A percentile compares a stretch with the other conserved stretches of the same genome.
phyloP scores from a whole-genome alignment of 2,113 vertebrate genomes.

The Sciurus niger region DNA sequence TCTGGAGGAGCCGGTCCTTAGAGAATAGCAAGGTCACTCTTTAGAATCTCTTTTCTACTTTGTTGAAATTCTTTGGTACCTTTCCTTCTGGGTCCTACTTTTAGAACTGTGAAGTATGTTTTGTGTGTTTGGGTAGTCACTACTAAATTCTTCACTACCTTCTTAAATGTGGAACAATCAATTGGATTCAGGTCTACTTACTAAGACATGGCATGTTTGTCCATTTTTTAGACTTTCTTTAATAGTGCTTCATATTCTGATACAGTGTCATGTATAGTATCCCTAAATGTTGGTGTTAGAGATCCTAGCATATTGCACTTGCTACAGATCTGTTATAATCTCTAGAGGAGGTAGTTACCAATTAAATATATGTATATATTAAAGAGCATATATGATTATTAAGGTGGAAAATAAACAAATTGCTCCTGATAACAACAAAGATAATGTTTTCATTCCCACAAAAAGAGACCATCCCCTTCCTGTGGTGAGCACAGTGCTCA shows the following conservation, averaged over 20 bases:
- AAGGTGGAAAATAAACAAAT: constrained; percentile 54
- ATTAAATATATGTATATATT: constrained; percentile 14
- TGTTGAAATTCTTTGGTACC: constrained; percentile 7
- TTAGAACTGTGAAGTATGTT: constrained; percentile 36
- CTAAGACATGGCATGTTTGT: not conserved
- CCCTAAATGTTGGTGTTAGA: constrained; percentile 19
- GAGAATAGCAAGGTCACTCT: not conserved
- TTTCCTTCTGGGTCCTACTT: constrained; percentile 37
- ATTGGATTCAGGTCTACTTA: constrained; percentile 29
- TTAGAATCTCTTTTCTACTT: not conserved
- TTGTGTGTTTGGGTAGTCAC: not conserved
- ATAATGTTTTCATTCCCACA: constrained; percentile 61
- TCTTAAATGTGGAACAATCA: constrained; percentile 37
- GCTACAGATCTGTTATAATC: not conserved
- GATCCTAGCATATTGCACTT: not conserved
- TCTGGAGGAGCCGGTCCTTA: not conserved
- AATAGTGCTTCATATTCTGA: constrained; percentile 50
- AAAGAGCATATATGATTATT: constrained; percentile 13
- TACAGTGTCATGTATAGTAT: not conserved
- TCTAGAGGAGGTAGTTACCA: not conserved
- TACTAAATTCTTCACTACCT: not conserved
- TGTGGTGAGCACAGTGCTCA: constrained; percentile 42
- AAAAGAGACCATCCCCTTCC: constrained; percentile 51
- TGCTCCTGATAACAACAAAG: constrained; percentile 7
- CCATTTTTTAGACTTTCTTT: constrained; percentile 1